Evolutionary conservation across 1,140 invertebrate genomes (phyloP), one percentile per base, ranked within the genome.

Genomic region (Magallana angulata): DNA sequence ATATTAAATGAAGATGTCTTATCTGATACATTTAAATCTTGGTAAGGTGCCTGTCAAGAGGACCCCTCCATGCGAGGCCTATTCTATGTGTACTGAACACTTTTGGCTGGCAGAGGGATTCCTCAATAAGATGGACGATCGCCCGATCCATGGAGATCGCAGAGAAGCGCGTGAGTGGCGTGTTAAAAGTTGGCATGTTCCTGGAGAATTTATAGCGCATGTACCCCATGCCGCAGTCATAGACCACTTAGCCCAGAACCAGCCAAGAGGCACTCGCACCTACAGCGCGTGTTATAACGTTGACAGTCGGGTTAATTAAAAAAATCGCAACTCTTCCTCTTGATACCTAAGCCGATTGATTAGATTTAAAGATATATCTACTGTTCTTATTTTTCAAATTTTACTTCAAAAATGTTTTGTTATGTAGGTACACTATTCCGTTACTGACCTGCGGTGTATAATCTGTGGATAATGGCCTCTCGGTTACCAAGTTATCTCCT

Each of bases 121-220:
- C 18, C 24, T 76, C 24, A 76, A 18, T 18, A 76, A 30, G 36
- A 76, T 30, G 24, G 36, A 30, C 24, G 68, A 76, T 30, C 24
- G 24, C 11, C 68, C 24, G 68, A 24, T 24, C 36, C 68, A 8
- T 76, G 24, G 68, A 76, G 68, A 76, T 76, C 36, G 24, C 8
- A 18, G 14, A 30, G 18, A 36, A 76, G 12, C 24, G 36, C 12
- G 24, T 12, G 36, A 30, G 7, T 76, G 68, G 14, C 68, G 68
- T 76, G 68, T 76, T 76, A 76, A 48, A 30, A 76, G 68, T 76
- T 76, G 68, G 68, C 68, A 76, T 18, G 68, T 76, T 76, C 24
- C 24, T 76, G 68, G 11, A 30, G 9, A 76, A 76, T 36, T 76
- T 30, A 30, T 9, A 76, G 68, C 24, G 5, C 68, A 76, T 76